Base-by-base conservation (phyloP, 2,888 invertebrate species). In the Noctua pronuba region DNA sequence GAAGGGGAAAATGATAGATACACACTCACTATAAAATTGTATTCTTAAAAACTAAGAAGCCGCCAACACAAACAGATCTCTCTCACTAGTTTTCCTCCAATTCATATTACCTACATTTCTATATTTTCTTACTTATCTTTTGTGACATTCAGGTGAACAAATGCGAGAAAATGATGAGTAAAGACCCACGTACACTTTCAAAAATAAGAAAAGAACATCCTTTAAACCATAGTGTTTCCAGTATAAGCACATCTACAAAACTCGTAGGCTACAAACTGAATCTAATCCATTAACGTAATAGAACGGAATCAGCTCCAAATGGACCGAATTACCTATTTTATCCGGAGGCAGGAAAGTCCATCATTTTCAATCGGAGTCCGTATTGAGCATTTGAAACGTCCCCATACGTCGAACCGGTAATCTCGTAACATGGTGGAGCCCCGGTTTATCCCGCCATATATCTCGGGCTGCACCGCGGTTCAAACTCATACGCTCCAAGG, bases 401-500 rank as follows among this genome's bases (percentile, higher is more conserved):
- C 88, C 91, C 88, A 92, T 93, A 92, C 88, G 93, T 94, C 88
- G 86, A 78, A 73, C 78, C 81, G 80, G 90, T 93, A 93, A 94
- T 91, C 93, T 91, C 90, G 88, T 83, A 88, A 94, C 94, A 94
- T 88, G 92, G 93, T 46, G 24, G 91, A 28, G 84, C 86, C 85
- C 85, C 75, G 83, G 91, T 92, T 94, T 93, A 95, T 93, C 94
- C 93, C 67, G 91, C 92, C 78, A 93, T 94, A 93, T 93, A 93
- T 93, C 93, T 92, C 88, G 81, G 86, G 73, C 81, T 86, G 87
- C 87, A 84, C 78, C 80, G 76, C 72, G 78, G 74, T 86, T 84
- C 80, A 83, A 80, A 88, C 85, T 87, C 84, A 86, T 85, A 88
- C 82, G 83, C 76, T 82, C 67, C 71, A 79, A 84, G 84, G 85